Evolutionary conservation across 2,113 vertebrate species (phyloP), one percentile per base, ranked within the genome.

Genomic region (Proteles cristata): DNA sequence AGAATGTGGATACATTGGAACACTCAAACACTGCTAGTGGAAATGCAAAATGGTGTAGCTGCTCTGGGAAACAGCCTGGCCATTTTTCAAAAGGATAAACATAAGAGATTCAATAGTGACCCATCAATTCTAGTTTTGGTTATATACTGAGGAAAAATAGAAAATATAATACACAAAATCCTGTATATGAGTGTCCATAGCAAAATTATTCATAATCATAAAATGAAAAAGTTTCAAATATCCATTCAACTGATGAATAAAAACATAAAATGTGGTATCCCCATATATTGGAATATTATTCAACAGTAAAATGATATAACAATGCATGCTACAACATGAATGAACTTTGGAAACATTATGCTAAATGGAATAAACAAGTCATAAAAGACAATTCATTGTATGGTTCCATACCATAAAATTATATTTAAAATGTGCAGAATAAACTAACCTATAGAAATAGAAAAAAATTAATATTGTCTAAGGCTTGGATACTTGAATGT

Each of bases 1-100:
- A n/a, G 25, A 19, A 31, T n/a, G 14, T 48, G 17, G 4, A 16
- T 16, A 14, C 3, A 10, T 0, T 31, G 43, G 58, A 45, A 39
- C 14, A 35, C 2, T 50, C 39, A 16, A 17, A 50, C 10, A 5
- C 19, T 66, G n/a, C 14, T 45, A 11, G 15, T 58, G 82, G 68
- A 50, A 88, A 77, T 28, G 35, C 28, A 93, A 61, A 84, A 48
- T 48, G 43, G 28, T 50, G 3, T 5, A 25, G 35, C 33, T 81
- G 35, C 66, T 83, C 80, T 63, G 76, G 77, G 48, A 90, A 81
- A 43, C 6, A 28, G 2, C 43, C 28, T 84, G 80, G 28, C 5
- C 48, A 35, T 61, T 90, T 68, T 81, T 81, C 16, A 21, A 81
- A 80, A 90, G 11, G 69, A 80, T 88, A 58, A 83, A 43, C 9